Base-by-base conservation (phyloP, 2,113 vertebrate species). In the Mystacornis crossleyi region DNA sequence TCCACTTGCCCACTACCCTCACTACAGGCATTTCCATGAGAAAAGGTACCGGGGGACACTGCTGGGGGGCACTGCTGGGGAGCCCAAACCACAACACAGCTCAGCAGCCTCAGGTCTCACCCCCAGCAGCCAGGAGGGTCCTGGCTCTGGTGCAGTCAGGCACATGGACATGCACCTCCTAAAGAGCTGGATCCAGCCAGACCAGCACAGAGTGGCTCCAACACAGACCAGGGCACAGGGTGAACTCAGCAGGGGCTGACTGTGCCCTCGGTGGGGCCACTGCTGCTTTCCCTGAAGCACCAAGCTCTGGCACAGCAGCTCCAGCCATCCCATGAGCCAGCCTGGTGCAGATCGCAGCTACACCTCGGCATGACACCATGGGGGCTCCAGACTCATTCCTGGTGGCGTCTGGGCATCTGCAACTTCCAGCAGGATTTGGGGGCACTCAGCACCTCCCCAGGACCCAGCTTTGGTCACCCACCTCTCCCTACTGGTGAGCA, bases 191-290 rank as follows among this genome's bases (percentile, higher is more conserved):
- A 45, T 10, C 31, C 1, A 1, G 18, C 24, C 51, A 71, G 31
- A n/a, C 3, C 4, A 5, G 17, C 6, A 57, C 1, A 1, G 40
- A 50, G 25, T 0, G 0, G 43, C 10, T 48, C 60, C 3, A 4
- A 3, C 48, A 25, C 18, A 64, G 47, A 67, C 8, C 3, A 2
- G 42, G 10, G 12, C 43, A 45, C 2, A 4, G 53, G 4, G 12
- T 0, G 6, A 80, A 43, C 77, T 40, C 43, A 18, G 47, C 6
- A 8, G 24, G 29, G 43, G 58, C 45, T 61, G 60, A 12, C 17
- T 1, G 0, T 15, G 4, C n/a, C 51, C 61, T 74, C 4, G 1
- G 3, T 0, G 5, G 57, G 36, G 31, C 36, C 31, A 2, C 18
- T 1, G 0, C 67, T 54, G 57, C 77, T 18, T 47, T 47, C 69